phyloP scores from a whole-genome alignment of 2,113 vertebrate species.

The Hippocampus mohnikei region DNA sequence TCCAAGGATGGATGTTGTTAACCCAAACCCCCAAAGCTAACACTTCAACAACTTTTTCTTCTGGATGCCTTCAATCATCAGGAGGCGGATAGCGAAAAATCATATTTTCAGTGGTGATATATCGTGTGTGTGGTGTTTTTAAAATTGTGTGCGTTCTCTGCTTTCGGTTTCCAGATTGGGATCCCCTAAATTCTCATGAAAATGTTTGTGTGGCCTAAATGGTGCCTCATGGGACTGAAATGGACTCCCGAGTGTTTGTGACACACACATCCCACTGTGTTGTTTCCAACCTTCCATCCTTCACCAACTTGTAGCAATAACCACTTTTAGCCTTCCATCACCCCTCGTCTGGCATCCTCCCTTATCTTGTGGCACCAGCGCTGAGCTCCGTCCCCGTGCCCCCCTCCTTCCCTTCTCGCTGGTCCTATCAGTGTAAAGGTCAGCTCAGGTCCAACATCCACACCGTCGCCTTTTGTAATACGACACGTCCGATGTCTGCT shows the following conservation, averaged over 20 bases:
- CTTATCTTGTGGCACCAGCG: constrained; percentile 26
- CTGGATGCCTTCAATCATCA: too few relatives aligned
- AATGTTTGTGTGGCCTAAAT: not conserved
- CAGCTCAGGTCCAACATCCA: constrained; percentile 54
- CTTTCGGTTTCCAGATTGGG: too few relatives aligned
- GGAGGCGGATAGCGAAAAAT: too few relatives aligned
- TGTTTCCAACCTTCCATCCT: constrained; percentile 4
- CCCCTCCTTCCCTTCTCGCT: constrained; percentile 1
- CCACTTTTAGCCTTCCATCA: constrained; percentile 35
- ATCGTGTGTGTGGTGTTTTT: too few relatives aligned
- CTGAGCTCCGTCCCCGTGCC: constrained; percentile 18
- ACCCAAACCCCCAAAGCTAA: too few relatives aligned
- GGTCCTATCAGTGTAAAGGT: constrained; percentile 54
- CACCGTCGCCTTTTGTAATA: constrained; percentile 56
- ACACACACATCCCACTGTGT: not conserved
- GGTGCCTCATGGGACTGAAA: not conserved
- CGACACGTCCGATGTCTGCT: constrained; percentile 55
- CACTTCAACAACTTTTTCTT: too few relatives aligned
- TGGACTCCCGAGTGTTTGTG: not conserved
- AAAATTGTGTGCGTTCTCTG: too few relatives aligned
- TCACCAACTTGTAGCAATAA: constrained; percentile 35
- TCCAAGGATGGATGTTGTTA: too few relatives aligned
- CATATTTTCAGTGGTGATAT: too few relatives aligned
- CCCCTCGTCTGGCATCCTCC: constrained; percentile 19
- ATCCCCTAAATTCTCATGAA: not conserved